Base-by-base conservation (phyloP, 2,113 vertebrate species). In the Plectropomus leopardus region DNA sequence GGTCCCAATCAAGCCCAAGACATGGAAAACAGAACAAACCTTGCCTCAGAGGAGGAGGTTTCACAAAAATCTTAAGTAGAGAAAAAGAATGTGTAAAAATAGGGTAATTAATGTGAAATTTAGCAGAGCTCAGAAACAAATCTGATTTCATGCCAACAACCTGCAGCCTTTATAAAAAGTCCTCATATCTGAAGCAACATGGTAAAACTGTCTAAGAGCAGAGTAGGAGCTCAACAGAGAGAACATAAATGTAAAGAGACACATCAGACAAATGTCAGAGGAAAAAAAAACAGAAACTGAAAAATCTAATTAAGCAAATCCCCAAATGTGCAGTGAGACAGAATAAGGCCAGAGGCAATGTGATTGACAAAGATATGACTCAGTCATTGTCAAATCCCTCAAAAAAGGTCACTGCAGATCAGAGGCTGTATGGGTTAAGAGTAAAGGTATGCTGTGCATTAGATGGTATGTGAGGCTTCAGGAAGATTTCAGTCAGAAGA, bases 371-470 rank as follows among this genome's bases (percentile, higher is more conserved):
- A 61, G 42, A 73, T 58, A 73, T 57, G 10, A 58, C 57, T 67
- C 51, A 32, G 54, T 66, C 17, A 82, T 79, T 68, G 48, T 58
- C 14, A 80, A 66, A 84, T 85, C 83, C 83, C 60, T 74, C 24
- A 30, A 67, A 2, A 30, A 67, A 2, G 34, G 34, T 86, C 2
- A 69, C 51, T 17, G 40, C 14, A 21, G n/a, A 30, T 47, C 40
- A n/a, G 15, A 54, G 47, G 58, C 44, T 5, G 16, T 17, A 53
- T 28, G 54, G 48, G 69, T 51, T 57, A 51, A 72, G 28, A 44
- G 36, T 55, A 36, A 42, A 65, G 53, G 19, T 55, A 57, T 82
- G 66, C 14, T 53, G 19, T 50, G 3, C 53, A 26, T 55, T 17
- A 14, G 16, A 26, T 5, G 9, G 28, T 16, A 48, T 57, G 34